Evolutionary conservation across 2,797 vertebrate genomes (phyloP).

Genomic region (Hydrophis major): DNA sequence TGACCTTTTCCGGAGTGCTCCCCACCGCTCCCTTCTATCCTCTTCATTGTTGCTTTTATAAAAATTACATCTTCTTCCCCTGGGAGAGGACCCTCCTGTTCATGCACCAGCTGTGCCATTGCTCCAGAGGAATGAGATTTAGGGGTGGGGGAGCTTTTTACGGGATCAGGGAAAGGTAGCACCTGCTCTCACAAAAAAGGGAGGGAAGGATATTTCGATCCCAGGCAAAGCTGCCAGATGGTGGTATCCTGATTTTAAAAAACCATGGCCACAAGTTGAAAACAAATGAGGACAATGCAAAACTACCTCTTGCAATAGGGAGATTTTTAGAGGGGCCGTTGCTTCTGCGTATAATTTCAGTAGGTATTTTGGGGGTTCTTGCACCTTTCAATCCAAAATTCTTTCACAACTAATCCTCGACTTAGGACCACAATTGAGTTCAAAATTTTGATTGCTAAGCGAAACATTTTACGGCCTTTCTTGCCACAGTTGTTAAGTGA

Average conservation of each 20-base stretch:
- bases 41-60: neutral
- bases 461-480: too few species aligned
- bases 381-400: neutral
- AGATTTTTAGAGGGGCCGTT: neutral
- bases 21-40: neutral
- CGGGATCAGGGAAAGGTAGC: neutral
- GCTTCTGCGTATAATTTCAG: neutral
- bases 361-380: neutral
- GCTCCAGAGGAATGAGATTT: conserved; percentile 62
- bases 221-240: neutral
- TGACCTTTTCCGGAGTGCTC: neutral
- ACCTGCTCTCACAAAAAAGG: conserved; percentile 51
- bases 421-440: too few species aligned
- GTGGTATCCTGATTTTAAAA: neutral
- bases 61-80: conserved; percentile 45
- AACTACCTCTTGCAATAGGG: neutral
- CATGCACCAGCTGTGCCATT: conserved; percentile 61
- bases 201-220: neutral
- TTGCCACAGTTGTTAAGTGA: too few species aligned
- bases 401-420: neutral
- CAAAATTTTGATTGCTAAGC: too few species aligned
- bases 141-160: conserved; percentile 40
- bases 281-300: neutral
- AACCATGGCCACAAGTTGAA: neutral
- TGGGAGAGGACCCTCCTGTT: conserved; percentile 49